Base-by-base conservation (phyloP, 2,797 vertebrate genomes). In the Galago senegalensis region DNA sequence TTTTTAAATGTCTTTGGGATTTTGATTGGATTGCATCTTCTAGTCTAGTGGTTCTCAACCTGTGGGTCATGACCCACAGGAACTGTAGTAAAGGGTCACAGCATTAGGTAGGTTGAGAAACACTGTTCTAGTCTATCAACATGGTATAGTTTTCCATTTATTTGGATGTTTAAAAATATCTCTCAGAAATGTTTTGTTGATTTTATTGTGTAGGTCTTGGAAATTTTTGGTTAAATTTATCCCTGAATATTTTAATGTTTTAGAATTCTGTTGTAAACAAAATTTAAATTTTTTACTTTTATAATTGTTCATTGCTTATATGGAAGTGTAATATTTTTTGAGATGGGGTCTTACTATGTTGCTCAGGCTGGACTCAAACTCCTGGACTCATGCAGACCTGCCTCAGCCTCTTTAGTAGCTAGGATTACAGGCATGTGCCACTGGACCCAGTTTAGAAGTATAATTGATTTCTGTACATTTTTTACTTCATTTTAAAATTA, bases 201-300 rank as follows among this genome's bases (percentile, higher is more conserved):
- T 69, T 89, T 92, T 29, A 85, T 75, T 69, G 60, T 81, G 46
- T 43, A 72, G 18, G 3, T 95, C 34, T 94, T 83, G 5, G 40
- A 56, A 93, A 31, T 82, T 61, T 86, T 92, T 76, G 29, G 12
- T 85, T 83, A 84, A 60, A 31, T 96, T 89, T 87, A 65, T 61
- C 56, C 58, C 43, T 72, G 73, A 85, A 73, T 94, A 77, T 69
- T 92, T 92, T 29, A 7, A 7, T 79, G 0, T 76, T 90, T 69
- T 27, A 31, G 34, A 10, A 34, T 93, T 25, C 58, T 86, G 27
- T 49, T 56, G 8, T 94, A 56, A 96, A 46, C 4, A 56, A 23
- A 86, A 63, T 72, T 92, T 80, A 34, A 31, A 67, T 77, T 49
- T 63, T 53, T 70, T 63, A 29, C 69, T 81, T 91, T 93, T 76